Base-by-base conservation (phyloP, 2,888 invertebrate species). In the Gymnoscelis rufifasciata region DNA sequence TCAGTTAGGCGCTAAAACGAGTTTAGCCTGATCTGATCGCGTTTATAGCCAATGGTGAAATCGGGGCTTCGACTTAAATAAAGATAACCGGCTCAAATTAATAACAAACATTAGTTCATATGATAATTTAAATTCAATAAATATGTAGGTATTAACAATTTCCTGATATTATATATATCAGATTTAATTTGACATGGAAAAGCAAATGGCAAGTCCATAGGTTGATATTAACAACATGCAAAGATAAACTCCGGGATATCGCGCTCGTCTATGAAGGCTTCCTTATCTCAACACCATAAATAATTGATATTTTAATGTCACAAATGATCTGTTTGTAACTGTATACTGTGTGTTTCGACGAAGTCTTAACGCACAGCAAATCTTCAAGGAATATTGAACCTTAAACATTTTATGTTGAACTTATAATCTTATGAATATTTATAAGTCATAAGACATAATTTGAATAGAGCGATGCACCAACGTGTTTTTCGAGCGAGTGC, bases 241-340 rank as follows among this genome's bases (percentile, higher is more conserved):
- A 35, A 52, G 70, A 75, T 49, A 49, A 46, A 43, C 45, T 40
- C 43, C n/a, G 12, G 38, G 43, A 52, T 52, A 45, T 44, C 66
- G 64, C 64, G 61, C 68, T 70, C 73, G 72, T 70, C 73, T 74
- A 62, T 68, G 73, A 77, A 74, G 68, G 67, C 68, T 67, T 62
- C 70, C 64, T 73, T 84, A 84, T 86, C 84, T 80, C 73, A 71
- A 71, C 74, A 69, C 83, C 71, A 84, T 87, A 86, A 86, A 86
- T 86, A 83, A 86, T 84, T 83, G 83, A 86, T 87, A 87, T 87
- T 87, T 83, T 83, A 84, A 83, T 84, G 84, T 83, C 86, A 83
- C 86, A 84, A 84, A 86, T 84, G 82, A 83, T 86, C 84, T 83
- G 84, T 83, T 78, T 77, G 81, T 83, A 80, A 80, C 79, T 82